Evolutionary conservation across 2,113 vertebrate genomes (phyloP), one percentile per base, ranked within the genome.

Genomic region (Takifugu bimaculatus): DNA sequence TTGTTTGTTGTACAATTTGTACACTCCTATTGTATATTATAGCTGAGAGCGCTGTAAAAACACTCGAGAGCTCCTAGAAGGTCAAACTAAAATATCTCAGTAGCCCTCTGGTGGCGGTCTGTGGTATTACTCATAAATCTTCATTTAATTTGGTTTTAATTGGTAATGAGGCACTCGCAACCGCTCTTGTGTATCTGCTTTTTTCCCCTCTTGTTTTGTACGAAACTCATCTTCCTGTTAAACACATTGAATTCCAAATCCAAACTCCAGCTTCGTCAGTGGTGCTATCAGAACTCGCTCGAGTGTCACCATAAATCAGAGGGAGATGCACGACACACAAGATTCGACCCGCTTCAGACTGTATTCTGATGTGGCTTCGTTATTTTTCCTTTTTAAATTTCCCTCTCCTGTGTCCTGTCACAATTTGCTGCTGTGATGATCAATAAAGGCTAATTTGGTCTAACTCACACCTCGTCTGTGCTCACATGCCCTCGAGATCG

Each of bases 371-470:
- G 29, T 61, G 7, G 49, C 50, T 52, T 54, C 10, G 14, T 13
- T 12, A 45, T 15, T 45, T 45, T 10, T 45, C 20, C 51, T n/a
- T 9, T 12, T 1, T 15, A 14, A 10, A 6, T 57, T 26, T 44
- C 14, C 39, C 54, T 75, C 59, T 63, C 68, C 70, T 65, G 72
- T 57, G 49, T 77, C 72, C 60, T 70, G 70, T 72, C 73, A 55
- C 76, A 74, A 68, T 83, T 78, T 26, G 74, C 77, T 74, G 77
- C 77, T 75, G 71, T 72, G 47, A 57, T 74, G 79, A 87, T 78
- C 78, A 87, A 82, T 87, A 83, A 85, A 85, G 77, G 74, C 79
- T 69, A 42, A 79, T 75, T 80, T 69, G n/a, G 56, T 63, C 63
- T 52, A 59, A 57, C 58, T 53, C 61, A 57, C 28, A n/a, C 26